Evolutionary conservation across 2,113 vertebrate genomes (phyloP), one percentile per base, ranked within the genome.

Genomic region (Rhineura floridana): DNA sequence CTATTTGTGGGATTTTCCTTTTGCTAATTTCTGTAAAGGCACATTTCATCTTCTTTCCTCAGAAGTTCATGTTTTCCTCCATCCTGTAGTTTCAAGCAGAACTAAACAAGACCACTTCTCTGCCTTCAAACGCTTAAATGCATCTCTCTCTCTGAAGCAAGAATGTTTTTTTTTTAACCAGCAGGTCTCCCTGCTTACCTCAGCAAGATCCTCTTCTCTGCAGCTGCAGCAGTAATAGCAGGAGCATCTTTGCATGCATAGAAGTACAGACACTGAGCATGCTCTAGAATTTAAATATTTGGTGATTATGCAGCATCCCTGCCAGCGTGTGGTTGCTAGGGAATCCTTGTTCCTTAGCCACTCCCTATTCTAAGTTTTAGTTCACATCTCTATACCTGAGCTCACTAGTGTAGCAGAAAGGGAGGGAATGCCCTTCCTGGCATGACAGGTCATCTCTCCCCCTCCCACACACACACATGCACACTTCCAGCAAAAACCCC

Each of bases 291-390:
- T 90, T 85, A 94, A 91, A 80, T 88, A 44, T 91, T 93, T 92
- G 77, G 78, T 92, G 88, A 91, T 87, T 83, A 87, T 84, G 89
- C 91, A 90, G 92, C 92, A 94, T 93, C 89, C 88, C 93, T 8
- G 0, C 90, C 90, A 91, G 84, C 2, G n/a, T 0, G 1, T 89
- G 88, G 93, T 95, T 96, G 91, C 95, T 91, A 94, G 92, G 92
- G 89, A 89, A 93, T 87, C 92, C 93, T 92, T 85, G 82, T 89
- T 94, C 90, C 92, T 81, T 73, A 88, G 93, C 91, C 91, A 92
- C 59, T 92, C 91, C 42, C 92, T 89, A 52, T 2, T 42, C 73
- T 63, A 21, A 90, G 87, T 86, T 52, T 93, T 88, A 85, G 84
- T 87, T 94, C 93, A 90, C 90, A 95, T 86, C 80, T 79, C 83